Evolutionary conservation across 2,797 vertebrate species (phyloP).

Genomic region (Anguilla marmorata): DNA sequence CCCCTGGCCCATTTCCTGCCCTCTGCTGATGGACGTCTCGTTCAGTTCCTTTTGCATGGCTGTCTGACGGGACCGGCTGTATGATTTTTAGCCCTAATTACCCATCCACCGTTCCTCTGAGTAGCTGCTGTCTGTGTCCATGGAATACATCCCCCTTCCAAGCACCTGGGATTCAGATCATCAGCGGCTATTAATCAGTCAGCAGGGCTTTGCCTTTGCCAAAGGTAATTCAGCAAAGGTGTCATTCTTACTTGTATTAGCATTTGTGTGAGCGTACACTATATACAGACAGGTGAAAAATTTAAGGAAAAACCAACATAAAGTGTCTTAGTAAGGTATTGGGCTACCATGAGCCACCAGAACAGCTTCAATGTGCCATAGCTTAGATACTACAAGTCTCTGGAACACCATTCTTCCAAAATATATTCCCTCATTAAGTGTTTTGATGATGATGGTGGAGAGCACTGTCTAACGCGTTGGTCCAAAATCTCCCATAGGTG

Average conservation of each 20-base stretch:
- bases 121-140: background rate
- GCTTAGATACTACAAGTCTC: no score
- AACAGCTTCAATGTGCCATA: no score
- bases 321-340: no score
- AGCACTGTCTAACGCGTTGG: no score
- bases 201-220: background rate
- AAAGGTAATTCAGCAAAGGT: background rate
- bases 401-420: no score
- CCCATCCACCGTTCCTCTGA: background rate
- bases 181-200: background rate
- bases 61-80: background rate
- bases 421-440: no score
- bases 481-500: no score
- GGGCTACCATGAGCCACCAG: no score
- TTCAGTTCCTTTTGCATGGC: background rate
- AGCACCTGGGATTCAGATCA: background rate
- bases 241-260: conserved; percentile 6
- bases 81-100: conserved; percentile 26
- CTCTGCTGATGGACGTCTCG: background rate
- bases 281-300: no score
- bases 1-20: background rate
- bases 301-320: no score
- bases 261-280: no score
- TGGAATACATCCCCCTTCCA: conserved; percentile 18
- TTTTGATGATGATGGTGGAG: no score